Evolutionary conservation across 2,888 invertebrate genomes (phyloP).

Genomic region (Rhagonycha lutea): DNA sequence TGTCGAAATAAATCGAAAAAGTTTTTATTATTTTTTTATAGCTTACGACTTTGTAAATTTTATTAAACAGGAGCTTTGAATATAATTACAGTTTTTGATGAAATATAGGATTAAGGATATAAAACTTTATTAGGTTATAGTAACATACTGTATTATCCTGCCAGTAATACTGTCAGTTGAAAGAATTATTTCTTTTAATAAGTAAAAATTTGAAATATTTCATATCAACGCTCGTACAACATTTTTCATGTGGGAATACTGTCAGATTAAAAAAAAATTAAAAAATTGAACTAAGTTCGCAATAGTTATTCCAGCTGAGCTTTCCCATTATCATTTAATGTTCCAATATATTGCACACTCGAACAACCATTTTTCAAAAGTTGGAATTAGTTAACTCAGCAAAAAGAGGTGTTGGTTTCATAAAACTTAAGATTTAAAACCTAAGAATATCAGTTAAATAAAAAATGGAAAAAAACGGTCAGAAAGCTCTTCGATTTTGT

Average conservation of each 20-base stretch:
- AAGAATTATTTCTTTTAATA: not conserved
- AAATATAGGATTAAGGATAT: not conserved
- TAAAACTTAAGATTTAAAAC: not conserved
- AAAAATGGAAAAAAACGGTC: not conserved
- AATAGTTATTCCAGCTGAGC: not conserved
- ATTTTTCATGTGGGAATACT: not conserved
- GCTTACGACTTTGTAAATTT: not conserved
- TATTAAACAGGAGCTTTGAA: not conserved
- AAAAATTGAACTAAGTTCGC: not conserved
- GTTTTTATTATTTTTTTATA: not conserved
- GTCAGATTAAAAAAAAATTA: not conserved
- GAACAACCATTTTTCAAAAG: not conserved
- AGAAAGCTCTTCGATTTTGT: not conserved
- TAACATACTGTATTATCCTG: not conserved
- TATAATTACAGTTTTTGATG: not conserved
- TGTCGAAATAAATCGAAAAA: not conserved
- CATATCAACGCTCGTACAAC: not conserved
- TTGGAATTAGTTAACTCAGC: not conserved
- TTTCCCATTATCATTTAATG: not conserved
- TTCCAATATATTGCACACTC: not conserved
- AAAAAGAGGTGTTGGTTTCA: not conserved
- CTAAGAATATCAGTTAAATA: not conserved
- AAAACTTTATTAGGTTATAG: not conserved
- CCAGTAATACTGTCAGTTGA: not conserved
- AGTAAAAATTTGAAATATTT: not conserved